phyloP scores from a whole-genome alignment of 2,888 invertebrate species.

The Gasteruption jaculator region DNA sequence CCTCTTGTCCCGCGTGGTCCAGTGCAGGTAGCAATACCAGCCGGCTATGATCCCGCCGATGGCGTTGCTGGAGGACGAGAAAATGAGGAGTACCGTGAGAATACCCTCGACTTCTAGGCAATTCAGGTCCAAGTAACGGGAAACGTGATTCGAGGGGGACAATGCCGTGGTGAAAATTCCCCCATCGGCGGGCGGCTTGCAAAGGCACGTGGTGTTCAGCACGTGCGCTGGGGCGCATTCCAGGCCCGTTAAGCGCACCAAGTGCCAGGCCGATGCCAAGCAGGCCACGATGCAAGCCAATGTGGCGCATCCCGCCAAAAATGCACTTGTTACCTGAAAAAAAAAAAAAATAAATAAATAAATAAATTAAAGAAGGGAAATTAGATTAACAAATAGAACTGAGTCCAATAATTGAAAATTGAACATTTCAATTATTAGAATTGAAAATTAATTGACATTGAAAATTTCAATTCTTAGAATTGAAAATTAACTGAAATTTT shows the following conservation, averaged over 20 bases:
- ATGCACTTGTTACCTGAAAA: constrained; percentile 33
- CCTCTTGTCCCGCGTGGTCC: constrained; percentile 35
- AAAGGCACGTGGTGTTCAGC: constrained; percentile 39
- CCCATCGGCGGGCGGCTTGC: constrained; percentile 29
- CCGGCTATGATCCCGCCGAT: constrained; percentile 34
- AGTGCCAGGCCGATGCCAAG: constrained; percentile 35
- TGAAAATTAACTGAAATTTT: background rate
- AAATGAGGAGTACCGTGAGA: constrained; percentile 38
- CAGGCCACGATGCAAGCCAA: constrained; percentile 36
- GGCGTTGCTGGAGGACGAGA: constrained; percentile 40
- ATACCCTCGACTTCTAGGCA: constrained; percentile 43
- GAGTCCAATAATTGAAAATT: no score
- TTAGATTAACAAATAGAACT: background rate
- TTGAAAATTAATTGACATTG: no score
- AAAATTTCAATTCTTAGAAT: no score
- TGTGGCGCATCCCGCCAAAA: constrained; percentile 33
- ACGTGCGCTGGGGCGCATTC: constrained; percentile 40
- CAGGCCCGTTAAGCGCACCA: constrained; percentile 34
- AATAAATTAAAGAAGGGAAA: background rate
- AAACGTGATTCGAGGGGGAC: constrained; percentile 27
- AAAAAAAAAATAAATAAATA: background rate
- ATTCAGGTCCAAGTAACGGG: constrained; percentile 39
- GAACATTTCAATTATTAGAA: no score
- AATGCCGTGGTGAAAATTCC: constrained; percentile 21
- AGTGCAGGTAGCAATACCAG: constrained; percentile 43